Base-by-base conservation (phyloP, 2,888 invertebrate species). In the Drosophila flavopinicola region DNA sequence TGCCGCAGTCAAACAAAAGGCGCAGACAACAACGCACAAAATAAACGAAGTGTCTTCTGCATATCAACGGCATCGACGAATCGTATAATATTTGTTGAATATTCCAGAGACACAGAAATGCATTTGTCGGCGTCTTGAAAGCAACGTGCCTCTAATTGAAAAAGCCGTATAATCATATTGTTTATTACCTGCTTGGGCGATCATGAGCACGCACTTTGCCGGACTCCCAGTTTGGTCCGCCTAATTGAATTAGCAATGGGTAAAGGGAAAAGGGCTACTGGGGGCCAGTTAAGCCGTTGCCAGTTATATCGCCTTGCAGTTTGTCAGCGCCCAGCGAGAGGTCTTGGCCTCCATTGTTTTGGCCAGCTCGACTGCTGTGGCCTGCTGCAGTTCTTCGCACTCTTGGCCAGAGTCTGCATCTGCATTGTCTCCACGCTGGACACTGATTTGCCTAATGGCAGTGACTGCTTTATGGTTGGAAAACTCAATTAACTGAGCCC, bases 21-120 rank as follows among this genome's bases (percentile, higher is more conserved):
- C 30, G 29, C 57, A 67, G 49, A 64, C 32, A 42, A 30, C 38
- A 48, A 39, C 10, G 25, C 9, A 44, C 1, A 30, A 6, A 20
- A 9, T 9, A 30, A 37, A 29, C 11, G 29, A 44, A 23, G 5
- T 57, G 69, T 52, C 75, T 77, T 83, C 68, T 83, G 79, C 77
- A 79, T 83, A 79, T 75, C 60, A 66, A 72, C 77, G 57, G n/a
- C n/a, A n/a, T n/a, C n/a, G n/a, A 72, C 77, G 57, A 68, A 53
- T 67, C 64, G 59, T n/a, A 54, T 65, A 44, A 61, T 27, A 45
- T 45, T 44, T 47, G 10, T 29, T 37, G 59, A 59, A 48, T 49
- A 53, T 56, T 64, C 44, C 42, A 33, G 45, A 25, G 27, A 11
- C 29, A 23, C 30, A 20, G 33, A 15, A 59, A 44, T 37, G 64